Base-by-base conservation (phyloP, 2,888 invertebrate genomes). In the Erannis defoliaria region DNA sequence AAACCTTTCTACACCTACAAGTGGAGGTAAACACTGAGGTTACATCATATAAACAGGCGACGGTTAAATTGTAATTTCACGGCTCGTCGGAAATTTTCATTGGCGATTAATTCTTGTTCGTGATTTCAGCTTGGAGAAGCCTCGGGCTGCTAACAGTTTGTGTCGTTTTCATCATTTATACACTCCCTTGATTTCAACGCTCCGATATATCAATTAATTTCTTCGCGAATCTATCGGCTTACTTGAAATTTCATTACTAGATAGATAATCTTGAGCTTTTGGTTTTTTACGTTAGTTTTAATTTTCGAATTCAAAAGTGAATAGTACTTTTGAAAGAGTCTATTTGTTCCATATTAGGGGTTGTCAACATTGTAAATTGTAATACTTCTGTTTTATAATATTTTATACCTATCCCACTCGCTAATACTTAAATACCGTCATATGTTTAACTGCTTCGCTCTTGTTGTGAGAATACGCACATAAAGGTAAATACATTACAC, bases 31-130 rank as follows among this genome's bases (percentile, higher is more conserved):
- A 63, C 63, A 66, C 56, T 64, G 64, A 54, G 66, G 64, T 64
- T 72, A 71, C 66, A 69, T 73, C 78, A 82, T 81, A 85, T 83
- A 85, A 84, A 86, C 84, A 84, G 79, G 80, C 84, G 81, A 80
- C 81, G 84, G 78, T 85, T 86, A 89, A 88, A 88, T 89, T 89
- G 88, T 89, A 91, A 91, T 91, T 90, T 90, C 90, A 91, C 88
- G 91, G 85, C 78, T 87, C 84, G 88, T 74, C 74, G 86, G 76
- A 85, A 88, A 89, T 88, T 88, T 90, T 89, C 89, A 88, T 89
- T 86, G 88, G 81, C 84, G 88, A 89, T 89, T 89, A 90, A 89
- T 90, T 86, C 81, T 80, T 85, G 82, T 76, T 84, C 84, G 84
- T 80, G 82, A 86, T 86, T 87, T 82, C 78, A 84, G 81, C 81